A percentile compares a stretch with the other conserved stretches of the same genome.
Conservation (phyloP, 2,113 vertebrate species). For the Trematomus loennbergii region DNA sequence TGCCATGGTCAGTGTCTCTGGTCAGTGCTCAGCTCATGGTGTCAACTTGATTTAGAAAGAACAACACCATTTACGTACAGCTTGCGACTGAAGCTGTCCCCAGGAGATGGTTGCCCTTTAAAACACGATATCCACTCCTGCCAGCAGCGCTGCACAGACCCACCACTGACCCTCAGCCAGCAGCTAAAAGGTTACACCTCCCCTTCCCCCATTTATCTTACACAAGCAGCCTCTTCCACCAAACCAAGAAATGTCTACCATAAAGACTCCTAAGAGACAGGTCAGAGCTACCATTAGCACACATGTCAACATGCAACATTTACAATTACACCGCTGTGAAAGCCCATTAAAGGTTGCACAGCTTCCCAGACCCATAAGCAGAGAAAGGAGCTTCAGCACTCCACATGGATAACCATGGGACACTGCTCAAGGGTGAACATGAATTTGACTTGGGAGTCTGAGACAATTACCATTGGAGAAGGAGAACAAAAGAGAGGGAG, state of each 20-base stretch:
- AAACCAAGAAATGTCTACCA: constrained; percentile 34
- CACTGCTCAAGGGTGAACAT: constrained; percentile 28
- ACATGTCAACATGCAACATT: constrained; percentile 78
- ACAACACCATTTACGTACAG: constrained; percentile 44
- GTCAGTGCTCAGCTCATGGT: constrained; percentile 38
- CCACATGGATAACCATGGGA: constrained; percentile 45
- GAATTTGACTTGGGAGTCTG: constrained; percentile 54
- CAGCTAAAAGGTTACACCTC: constrained; percentile 70
- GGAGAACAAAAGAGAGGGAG: constrained; percentile 29
- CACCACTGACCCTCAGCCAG: constrained; percentile 66
- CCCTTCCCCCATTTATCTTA: constrained; percentile 47
- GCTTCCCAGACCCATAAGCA: constrained; percentile 45
- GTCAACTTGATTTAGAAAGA: constrained; percentile 59
- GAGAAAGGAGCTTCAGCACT: constrained; percentile 41
- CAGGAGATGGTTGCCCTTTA: constrained; percentile 73
- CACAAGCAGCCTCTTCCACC: constrained; percentile 52
- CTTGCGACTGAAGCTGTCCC: constrained; percentile 64
- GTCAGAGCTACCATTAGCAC: constrained; percentile 66
- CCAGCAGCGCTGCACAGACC: constrained; percentile 38
- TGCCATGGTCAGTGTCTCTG: constrained; percentile 24
- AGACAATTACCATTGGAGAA: constrained; percentile 52
- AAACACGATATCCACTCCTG: constrained; percentile 62
- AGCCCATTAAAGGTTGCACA: constrained; percentile 66
- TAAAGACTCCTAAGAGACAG: constrained; percentile 55
- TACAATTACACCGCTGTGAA: constrained; percentile 64